phyloP scores from a whole-genome alignment of 2,888 invertebrate genomes.

The Eupeodes luniger region DNA sequence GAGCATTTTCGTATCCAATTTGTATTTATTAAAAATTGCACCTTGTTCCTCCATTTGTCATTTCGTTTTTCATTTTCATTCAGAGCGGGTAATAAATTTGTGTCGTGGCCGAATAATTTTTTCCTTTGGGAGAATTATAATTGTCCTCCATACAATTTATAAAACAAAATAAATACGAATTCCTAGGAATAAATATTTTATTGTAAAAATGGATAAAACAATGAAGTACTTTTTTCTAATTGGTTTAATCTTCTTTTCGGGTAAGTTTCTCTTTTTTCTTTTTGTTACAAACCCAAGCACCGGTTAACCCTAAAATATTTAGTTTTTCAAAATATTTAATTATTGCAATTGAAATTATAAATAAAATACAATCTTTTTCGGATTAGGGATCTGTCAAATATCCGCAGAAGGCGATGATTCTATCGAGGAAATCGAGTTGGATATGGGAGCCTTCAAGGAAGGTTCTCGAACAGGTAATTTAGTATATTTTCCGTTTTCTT shows the following conservation, averaged over 20 bases:
- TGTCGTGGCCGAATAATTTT: slow-evolving; percentile 58
- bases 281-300: slow-evolving; percentile 1
- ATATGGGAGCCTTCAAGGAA: slow-evolving; percentile 93
- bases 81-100: slow-evolving; percentile 45
- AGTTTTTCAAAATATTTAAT: slow-evolving; percentile 44
- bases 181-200: slow-evolving; percentile 5
- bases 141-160: slow-evolving; percentile 18
- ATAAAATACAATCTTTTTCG: not conserved
- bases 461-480: slow-evolving; percentile 93
- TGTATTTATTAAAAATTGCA: slow-evolving; percentile 42
- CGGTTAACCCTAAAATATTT: slow-evolving; percentile 72
- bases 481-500: not conserved
- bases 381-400: slow-evolving; percentile 80
- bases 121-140: slow-evolving; percentile 16
- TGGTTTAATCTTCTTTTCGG: slow-evolving; percentile 81
- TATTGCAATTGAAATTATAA: not conserved
- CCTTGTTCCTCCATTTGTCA: slow-evolving; percentile 40
- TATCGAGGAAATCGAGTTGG: slow-evolving; percentile 89
- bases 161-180: slow-evolving; percentile 30
- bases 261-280: slow-evolving; percentile 75
- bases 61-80: slow-evolving; percentile 64
- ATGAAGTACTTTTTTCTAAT: slow-evolving; percentile 82
- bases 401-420: slow-evolving; percentile 78
- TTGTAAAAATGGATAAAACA: slow-evolving; percentile 57
- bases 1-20: slow-evolving; percentile 8